Conservation (phyloP, 2,888 invertebrate genomes). For the Mythimna ferrago region DNA sequence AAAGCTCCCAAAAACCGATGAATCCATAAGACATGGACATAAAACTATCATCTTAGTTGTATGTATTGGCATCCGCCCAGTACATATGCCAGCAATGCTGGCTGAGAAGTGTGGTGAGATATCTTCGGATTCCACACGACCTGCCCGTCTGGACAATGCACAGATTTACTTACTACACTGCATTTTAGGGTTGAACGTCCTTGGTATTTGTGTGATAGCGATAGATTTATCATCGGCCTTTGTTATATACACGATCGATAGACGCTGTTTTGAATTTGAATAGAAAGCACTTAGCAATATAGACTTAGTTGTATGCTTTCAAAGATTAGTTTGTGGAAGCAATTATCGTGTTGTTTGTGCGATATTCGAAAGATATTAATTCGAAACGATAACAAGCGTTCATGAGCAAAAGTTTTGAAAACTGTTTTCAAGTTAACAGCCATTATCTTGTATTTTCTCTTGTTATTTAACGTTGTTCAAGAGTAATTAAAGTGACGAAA, state of each 20-base stretch:
- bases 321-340: constrained; percentile 5
- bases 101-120: constrained; percentile 53
- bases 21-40: constrained; percentile 30
- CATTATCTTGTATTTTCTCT: constrained; percentile 13
- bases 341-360: constrained; percentile 10
- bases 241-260: constrained; percentile 39
- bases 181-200: constrained; percentile 38
- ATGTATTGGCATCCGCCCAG: constrained; percentile 57
- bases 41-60: constrained; percentile 35
- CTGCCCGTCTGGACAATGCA: constrained; percentile 49
- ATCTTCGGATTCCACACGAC: constrained; percentile 59
- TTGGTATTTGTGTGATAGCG: constrained; percentile 6
- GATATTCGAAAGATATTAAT: constrained; percentile 29
- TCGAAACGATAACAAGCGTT: constrained; percentile 8
- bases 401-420: constrained; percentile 15
- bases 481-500: constrained; percentile 55
- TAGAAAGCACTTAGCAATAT: constrained; percentile 31
- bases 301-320: constrained; percentile 12
- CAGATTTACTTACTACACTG: constrained; percentile 57
- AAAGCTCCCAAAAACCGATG: constrained; percentile 5
- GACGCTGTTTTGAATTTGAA: constrained; percentile 27
- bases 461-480: constrained; percentile 19
- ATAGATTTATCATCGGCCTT: constrained; percentile 49
- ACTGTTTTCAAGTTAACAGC: constrained; percentile 9
- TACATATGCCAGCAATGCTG: constrained; percentile 19